Conservation (phyloP, 2,797 vertebrate genomes). For the Smutsia gigantea region DNA sequence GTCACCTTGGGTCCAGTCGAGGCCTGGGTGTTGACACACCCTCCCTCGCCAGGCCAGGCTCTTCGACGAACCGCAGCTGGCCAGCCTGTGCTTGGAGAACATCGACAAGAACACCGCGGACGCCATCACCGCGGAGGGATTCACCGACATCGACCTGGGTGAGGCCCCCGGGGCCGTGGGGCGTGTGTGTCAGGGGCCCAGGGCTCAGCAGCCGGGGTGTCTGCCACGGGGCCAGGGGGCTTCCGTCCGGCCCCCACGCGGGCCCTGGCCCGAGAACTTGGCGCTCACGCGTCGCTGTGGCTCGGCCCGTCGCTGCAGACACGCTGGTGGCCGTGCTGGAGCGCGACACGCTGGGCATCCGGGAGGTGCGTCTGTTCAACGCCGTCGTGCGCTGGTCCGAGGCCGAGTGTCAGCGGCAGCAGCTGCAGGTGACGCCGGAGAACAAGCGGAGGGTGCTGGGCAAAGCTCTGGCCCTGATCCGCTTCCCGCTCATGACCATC, state of each 20-base stretch:
- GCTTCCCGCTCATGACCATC: constrained; percentile 98
- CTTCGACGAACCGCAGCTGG: constrained; percentile 98
- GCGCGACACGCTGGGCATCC: constrained; percentile 96
- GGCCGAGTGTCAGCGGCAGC: constrained; percentile 96
- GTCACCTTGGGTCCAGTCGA: too few relatives aligned
- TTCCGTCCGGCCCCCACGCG: too few relatives aligned
- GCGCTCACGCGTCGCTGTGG: too few relatives aligned
- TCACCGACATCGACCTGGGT: constrained; percentile 98
- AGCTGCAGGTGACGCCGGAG: constrained; percentile 93
- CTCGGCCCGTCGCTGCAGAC: constrained; percentile 84
- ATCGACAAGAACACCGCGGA: constrained; percentile 99
- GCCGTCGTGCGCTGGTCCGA: constrained; percentile 98
- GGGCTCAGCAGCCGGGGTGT: accelerated
- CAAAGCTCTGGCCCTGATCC: constrained; percentile 95
- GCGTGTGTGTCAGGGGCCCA: accelerated
- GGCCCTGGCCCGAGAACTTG: too few relatives aligned
- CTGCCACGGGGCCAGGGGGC: too few relatives aligned
- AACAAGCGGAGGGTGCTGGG: constrained; percentile 96
- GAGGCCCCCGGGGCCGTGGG: neutral
- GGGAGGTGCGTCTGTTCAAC: constrained; percentile 96
- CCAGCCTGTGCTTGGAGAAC: constrained; percentile 97
- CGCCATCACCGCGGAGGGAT: constrained; percentile 96
- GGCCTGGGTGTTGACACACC: neutral
- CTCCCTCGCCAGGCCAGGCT: constrained; percentile 91
- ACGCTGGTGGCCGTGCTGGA: constrained; percentile 96